Percentiles rank a stretch among this genome's conserved stretches.
phyloP scores from a whole-genome alignment of 2,888 invertebrate species.

The Helicoverpa assulta region DNA sequence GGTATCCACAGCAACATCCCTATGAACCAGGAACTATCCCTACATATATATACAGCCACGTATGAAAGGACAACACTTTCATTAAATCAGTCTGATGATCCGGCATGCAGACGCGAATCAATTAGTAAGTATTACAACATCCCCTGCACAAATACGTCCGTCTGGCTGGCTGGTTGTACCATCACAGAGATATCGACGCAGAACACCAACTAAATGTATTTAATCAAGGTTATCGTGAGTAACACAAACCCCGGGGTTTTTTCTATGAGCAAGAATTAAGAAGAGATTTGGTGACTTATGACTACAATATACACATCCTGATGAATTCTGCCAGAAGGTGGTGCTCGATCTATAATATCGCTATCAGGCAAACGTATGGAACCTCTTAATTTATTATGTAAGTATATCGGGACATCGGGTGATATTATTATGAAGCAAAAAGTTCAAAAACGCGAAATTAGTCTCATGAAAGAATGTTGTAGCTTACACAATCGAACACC shows the following conservation, averaged over 20 bases:
- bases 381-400: too few species aligned
- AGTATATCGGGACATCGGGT: too few species aligned
- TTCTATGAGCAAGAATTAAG: too few species aligned
- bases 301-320: too few species aligned
- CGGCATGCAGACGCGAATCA: conserved; percentile 35
- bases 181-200: conserved; percentile 6
- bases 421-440: too few species aligned
- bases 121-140: conserved; percentile 53
- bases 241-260: too few species aligned
- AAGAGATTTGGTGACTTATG: too few species aligned
- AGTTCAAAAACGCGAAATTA: neutral
- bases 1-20: conserved; percentile 1
- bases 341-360: too few species aligned
- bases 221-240: neutral
- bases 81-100: conserved; percentile 14
- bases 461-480: neutral
- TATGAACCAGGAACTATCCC: neutral
- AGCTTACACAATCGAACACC: neutral
- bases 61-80: neutral
- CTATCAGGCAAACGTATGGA: too few species aligned
- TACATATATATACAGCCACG: neutral
- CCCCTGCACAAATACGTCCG: conserved; percentile 44
- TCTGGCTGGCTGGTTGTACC: conserved; percentile 32
- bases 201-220: conserved; percentile 1
- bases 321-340: too few species aligned